phyloP scores from a whole-genome alignment of 2,888 invertebrate genomes.

The Mythimna lalbum region DNA sequence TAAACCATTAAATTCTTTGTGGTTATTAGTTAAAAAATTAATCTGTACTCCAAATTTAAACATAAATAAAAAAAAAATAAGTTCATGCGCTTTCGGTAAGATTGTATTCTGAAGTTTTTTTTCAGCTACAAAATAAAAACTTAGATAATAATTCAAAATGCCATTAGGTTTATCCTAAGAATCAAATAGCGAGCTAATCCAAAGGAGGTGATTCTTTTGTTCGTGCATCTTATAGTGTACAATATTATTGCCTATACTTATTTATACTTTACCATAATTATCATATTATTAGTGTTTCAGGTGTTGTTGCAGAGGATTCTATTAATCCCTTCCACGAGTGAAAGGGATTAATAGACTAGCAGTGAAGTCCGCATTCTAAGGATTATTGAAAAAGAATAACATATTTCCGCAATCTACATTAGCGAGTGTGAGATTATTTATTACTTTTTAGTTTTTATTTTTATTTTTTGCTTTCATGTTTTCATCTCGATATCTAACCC shows the following conservation, averaged over 20 bases:
- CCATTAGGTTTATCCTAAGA: background rate
- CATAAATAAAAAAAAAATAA: too few relatives aligned
- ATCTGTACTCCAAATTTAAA: too few relatives aligned
- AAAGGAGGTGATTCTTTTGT: background rate
- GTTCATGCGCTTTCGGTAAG: too few relatives aligned
- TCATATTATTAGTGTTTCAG: slow-evolving; percentile 11
- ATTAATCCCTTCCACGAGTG: slow-evolving; percentile 40
- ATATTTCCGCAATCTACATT: slow-evolving; percentile 21
- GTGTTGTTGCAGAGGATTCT: slow-evolving; percentile 44
- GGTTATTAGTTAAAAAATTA: too few relatives aligned
- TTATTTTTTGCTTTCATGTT: background rate
- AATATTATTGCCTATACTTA: background rate
- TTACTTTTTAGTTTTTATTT: slow-evolving; percentile 13
- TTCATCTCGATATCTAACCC: background rate
- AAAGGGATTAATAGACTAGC: too few relatives aligned
- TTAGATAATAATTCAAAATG: background rate
- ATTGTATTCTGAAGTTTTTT: background rate
- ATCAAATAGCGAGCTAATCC: background rate
- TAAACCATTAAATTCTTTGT: too few relatives aligned
- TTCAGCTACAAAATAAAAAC: too few relatives aligned
- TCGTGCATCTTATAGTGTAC: background rate
- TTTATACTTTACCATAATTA: slow-evolving; percentile 4
- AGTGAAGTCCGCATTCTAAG: background rate
- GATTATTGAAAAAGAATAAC: slow-evolving; percentile 34
- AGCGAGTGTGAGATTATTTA: slow-evolving; percentile 22